Base-by-base conservation (phyloP, 1,140 invertebrate genomes). In the Nasonia longicornis region DNA sequence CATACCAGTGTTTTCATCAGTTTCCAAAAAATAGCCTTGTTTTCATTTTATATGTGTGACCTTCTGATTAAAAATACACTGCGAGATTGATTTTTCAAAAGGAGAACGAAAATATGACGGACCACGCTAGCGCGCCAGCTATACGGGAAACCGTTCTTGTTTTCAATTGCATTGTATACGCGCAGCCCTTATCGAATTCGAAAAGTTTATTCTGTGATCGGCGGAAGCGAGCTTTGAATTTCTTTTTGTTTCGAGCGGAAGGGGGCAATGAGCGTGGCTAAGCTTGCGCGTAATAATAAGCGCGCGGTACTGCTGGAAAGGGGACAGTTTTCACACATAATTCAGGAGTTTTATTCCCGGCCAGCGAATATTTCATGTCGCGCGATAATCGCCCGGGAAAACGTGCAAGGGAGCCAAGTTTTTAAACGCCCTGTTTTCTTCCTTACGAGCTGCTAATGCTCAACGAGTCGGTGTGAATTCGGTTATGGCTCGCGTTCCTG, bases 401-500 rank as follows among this genome's bases (percentile, higher is more conserved):
- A 16, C 14, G 29, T 7, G 38, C 38, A 8, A 42, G 16, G 3
- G 16, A 70, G 69, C 69, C 35, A 70, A 70, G 16, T 35, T 70
- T 70, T 70, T 42, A 70, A 35, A 12, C 69, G 16, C 31, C 12
- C 29, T 70, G 69, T 38, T 70, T 70, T 70, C 69, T 70, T 38
- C 16, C 16, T 70, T 42, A 35, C 31, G 31, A 58, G 20, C 35
- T 70, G 29, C 16, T 7, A 70, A 20, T 20, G 69, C 35, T 70
- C 69, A n/a, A 70, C 69, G 26, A 70, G 29, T 38, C 31, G 6
- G 31, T 70, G 38, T 70, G 42, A 70, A 70, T 70, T 70, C 69
- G 31, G 29, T 70, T 70, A 70, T 42, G 35, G 6, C 12, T 35
- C 29, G 14, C 29, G 14, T 70, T 10, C 35, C 3, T 58, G 16